Base-by-base conservation (phyloP, 2,113 vertebrate species). In the Rhinopomastus cyanomelas region DNA sequence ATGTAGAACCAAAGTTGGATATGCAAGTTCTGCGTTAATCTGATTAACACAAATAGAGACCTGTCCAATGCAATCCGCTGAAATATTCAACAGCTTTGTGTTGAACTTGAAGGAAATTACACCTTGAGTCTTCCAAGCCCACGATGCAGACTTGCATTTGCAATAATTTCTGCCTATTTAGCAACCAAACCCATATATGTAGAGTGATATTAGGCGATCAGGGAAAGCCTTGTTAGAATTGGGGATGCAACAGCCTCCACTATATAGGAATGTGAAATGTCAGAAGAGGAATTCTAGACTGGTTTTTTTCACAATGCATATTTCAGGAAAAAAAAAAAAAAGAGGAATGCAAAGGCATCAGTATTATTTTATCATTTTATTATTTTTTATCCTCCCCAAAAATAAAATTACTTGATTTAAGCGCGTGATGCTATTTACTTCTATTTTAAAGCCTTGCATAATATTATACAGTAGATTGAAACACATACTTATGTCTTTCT, bases 351-450 rank as follows among this genome's bases (percentile, higher is more conserved):
- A 53, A 80, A 92, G 36, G 17, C 81, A 92, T 95, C 68, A 68
- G 36, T 95, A 79, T 81, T 96, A 83, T 96, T 97, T 95, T 93
- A 93, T 94, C 78, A 81, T 37, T 87, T 92, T 94, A 92, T 95
- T 85, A 95, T 95, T 96, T 93, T 93, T 95, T 92, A 93, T 96
- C 94, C 94, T 89, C 46, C 67, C 85, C 94, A 92, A 93, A 96
- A 97, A 95, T 90, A 95, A 94, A 92, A 82, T 95, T 49, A 74
- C 93, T 96, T 96, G 96, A 97, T 96, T 96, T 94, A 97, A 95
- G 85, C 48, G 53, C 2, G 11, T 18, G 71, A 77, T 81, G 88
- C 84, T 94, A 96, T 97, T 97, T 96, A 96, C 96, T 96, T 93
- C 94, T 96, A 71, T 97, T 97, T 98, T 95, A 93, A 96, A 96